Conservation (phyloP, 2,113 vertebrate species). For the Crypturellus undulatus region DNA sequence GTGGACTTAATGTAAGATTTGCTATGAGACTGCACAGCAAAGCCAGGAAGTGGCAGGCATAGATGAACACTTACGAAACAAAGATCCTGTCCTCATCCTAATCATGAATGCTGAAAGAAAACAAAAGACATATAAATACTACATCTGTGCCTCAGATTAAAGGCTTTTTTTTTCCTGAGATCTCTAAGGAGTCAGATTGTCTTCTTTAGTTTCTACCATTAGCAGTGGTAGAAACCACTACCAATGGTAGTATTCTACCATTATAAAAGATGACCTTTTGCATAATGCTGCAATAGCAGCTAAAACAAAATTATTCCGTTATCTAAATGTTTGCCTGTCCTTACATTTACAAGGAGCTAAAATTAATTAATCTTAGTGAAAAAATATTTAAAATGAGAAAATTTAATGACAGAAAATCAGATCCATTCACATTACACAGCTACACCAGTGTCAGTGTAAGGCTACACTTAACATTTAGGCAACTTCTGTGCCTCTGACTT, state of each 20-base stretch:
- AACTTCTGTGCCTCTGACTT: background rate
- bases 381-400: background rate
- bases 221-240: background rate
- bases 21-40: background rate
- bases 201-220: background rate
- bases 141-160: background rate
- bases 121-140: background rate
- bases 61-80: background rate
- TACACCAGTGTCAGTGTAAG: background rate
- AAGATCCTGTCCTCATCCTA: background rate
- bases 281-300: background rate
- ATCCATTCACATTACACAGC: background rate
- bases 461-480: background rate
- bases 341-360: background rate
- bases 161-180: background rate
- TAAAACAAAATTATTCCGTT: slow-evolving; percentile 9
- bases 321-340: background rate
- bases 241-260: background rate
- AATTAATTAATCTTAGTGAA: background rate
- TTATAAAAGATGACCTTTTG: slow-evolving; percentile 16
- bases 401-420: background rate
- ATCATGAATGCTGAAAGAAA: background rate
- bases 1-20: background rate
- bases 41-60: background rate
- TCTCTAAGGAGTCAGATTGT: background rate